Base-by-base conservation (phyloP, 1,140 invertebrate genomes). In the Polyergus mexicanus region DNA sequence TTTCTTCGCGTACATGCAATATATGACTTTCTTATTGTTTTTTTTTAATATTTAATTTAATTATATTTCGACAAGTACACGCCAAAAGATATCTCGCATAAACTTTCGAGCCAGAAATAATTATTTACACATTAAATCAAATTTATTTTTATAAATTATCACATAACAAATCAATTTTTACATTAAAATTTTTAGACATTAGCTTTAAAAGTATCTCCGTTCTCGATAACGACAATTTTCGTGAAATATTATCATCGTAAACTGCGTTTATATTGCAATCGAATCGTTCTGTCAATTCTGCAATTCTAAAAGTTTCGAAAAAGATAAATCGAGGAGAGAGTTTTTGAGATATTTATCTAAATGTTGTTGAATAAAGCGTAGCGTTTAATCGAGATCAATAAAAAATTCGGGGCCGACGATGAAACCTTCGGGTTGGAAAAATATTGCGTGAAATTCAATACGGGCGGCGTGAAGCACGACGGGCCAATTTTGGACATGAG, bases 401-500 rank as follows among this genome's bases (percentile, higher is more conserved):
- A 69, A 80, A 85, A 85, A 71, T 5, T 25, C 22, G 0, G 22
- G 35, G 16, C 25, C 44, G 72, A 5, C 35, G 41, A 47, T 88
- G 90, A 92, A 88, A 89, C 89, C 93, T 92, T 92, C 86, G 88
- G 62, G 85, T 66, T 89, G 91, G 93, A 94, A 94, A 95, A 94
- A 94, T 94, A 94, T 95, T 95, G 92, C 90, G 90, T 94, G 94
- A 95, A 95, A 95, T 92, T 94, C 93, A 94, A 95, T 95, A 95
- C 94, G 93, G 91, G 88, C 86, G 88, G 92, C 88, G 92, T 94
- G 92, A 94, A 93, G 92, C 92, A 92, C 90, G 91, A 92, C 93
- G 92, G 90, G 93, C 94, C 94, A 95, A 95, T 95, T 95, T 95
- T 95, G 94, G 94, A 95, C 94, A 95, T 94, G 95, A 93, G 94